Evolutionary conservation across 2,888 invertebrate species (phyloP), one percentile per base, ranked within the genome.

Genomic region (Noctua janthe): DNA sequence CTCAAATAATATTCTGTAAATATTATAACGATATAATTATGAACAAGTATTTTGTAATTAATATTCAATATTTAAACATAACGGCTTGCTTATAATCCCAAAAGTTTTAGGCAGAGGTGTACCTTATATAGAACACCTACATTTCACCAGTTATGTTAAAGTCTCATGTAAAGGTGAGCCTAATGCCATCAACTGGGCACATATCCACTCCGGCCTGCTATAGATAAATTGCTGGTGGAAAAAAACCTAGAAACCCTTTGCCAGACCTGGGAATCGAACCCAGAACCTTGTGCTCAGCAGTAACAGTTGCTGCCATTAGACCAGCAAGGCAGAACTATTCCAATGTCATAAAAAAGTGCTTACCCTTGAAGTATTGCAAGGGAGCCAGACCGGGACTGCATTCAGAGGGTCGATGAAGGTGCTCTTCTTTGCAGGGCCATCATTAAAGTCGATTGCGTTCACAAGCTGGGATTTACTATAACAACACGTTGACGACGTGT

Each of bases 401-500:
- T 92, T 92, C 8, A 92, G 29, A 10, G 83, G 82, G 74, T 92
- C 88, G 70, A 90, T 87, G 47, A 86, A 90, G 0, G 89, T 87
- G 49, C 87, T 89, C 49, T 66, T 83, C 76, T 91, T 89, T 11
- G 87, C 76, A 0, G 87, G 83, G 0, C 86, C 88, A 59, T 86
- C 84, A 39, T 76, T 85, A 43, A 92, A 85, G 74, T 91, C 91
- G 5, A 67, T 66, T 15, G 81, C 81, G 71, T 84, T 85, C 29
- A 91, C 82, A 29, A 92, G 80, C 78, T 91, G 91, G 1, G 80
- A 78, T 56, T 89, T 89, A n/a, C 76, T 81, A 49, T 88, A 92
- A 64, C 91, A 91, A 54, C 89, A 83, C 6, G 74, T 76, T 0
- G 88, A 80, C 1, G 39, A 39, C 10, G 62, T 10, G 17, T 74